Evolutionary conservation across 2,113 vertebrate species (phyloP), one percentile per base, ranked within the genome.

Genomic region (Brachyistius frenatus): DNA sequence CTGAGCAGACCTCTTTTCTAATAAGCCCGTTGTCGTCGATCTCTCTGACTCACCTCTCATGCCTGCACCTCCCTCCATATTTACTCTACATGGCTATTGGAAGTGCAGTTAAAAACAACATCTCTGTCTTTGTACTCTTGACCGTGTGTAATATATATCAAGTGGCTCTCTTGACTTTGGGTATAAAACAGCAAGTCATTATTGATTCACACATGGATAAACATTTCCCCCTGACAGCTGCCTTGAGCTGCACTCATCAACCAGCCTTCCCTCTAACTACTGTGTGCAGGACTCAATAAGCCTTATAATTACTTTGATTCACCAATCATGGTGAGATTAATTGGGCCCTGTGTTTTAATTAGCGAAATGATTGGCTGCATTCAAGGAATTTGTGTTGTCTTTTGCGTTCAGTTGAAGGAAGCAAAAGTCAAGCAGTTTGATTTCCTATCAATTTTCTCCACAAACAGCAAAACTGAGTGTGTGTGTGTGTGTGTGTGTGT

Each of bases 301-400:
- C 84, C 90, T 90, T 84, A 88, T 90, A 92, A 92, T 92, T 90
- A 87, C 88, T 90, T 89, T 91, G 86, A 92, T 90, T 90, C 81
- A 64, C 91, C 91, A 90, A 92, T 90, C 86, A 84, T 50, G 67
- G 66, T 5, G 74, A 89, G 87, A 92, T 89, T 88, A 89, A 84
- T 92, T 88, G 82, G 85, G 68, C 77, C 56, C 50, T 23, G 79
- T 81, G 78, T 88, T 89, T 89, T 91, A 89, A 92, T 91, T 90
- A 91, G 86, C 74, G 10, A 74, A 47, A 46, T 77, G 86, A 90
- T 93, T 89, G 88, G 85, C 78, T 80, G 76, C 90, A 74, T 85
- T 89, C 80, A 64, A 80, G 54, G 83, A 83, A 65, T 88, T 87
- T 86, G 85, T 78, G 81, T 91, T 76, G 78, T 72, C 73, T 85